These are phyloP conservation scores for Clarias pachynema DNA, from an alignment of 2,797 vertebrate species.

Conservation along the genomic window DNA sequence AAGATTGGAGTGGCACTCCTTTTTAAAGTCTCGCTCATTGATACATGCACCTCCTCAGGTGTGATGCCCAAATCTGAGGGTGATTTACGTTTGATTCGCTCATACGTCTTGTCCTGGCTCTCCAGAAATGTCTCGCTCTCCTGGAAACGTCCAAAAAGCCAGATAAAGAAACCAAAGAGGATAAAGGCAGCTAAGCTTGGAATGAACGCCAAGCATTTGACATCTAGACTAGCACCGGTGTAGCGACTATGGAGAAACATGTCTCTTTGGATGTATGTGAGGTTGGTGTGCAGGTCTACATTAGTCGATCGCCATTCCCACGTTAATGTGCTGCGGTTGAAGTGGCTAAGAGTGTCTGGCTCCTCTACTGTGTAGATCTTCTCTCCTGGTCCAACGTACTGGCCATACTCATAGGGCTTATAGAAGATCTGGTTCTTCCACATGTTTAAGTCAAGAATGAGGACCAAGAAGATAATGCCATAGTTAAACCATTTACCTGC, in stretches of 20 bases:
- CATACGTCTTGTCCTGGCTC: slow-evolving; percentile 89
- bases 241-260: slow-evolving; percentile 96
- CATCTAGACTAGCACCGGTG: slow-evolving; percentile 85
- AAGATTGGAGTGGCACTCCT: slow-evolving; percentile 78
- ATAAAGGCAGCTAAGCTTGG: slow-evolving; percentile 90
- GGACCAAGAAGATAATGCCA: slow-evolving; percentile 95
- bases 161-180: slow-evolving; percentile 94
- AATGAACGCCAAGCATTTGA: slow-evolving; percentile 95
- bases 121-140: slow-evolving; percentile 91
- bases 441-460: slow-evolving; percentile 99
- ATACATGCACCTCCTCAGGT: slow-evolving; percentile 83
- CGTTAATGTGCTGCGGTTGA: slow-evolving; percentile 92
- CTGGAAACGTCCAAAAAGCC: slow-evolving; percentile 93
- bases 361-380: slow-evolving; percentile 97
- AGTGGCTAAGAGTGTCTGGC: slow-evolving; percentile 84
- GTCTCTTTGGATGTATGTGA: slow-evolving; percentile 83
- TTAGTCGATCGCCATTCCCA: slow-evolving; percentile 91
- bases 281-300: slow-evolving; percentile 84
- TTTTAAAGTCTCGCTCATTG: slow-evolving; percentile 78
- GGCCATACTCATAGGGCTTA: slow-evolving; percentile 94
- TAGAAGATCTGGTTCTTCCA: slow-evolving; percentile 99
- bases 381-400: slow-evolving; percentile 93
- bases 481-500: slow-evolving; percentile 99
- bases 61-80: slow-evolving; percentile 89
- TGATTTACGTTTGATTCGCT: slow-evolving; percentile 93